These are phyloP conservation scores for Rhinella marina DNA, from an alignment of 2,797 vertebrate genomes.

Conservation along the genomic window DNA sequence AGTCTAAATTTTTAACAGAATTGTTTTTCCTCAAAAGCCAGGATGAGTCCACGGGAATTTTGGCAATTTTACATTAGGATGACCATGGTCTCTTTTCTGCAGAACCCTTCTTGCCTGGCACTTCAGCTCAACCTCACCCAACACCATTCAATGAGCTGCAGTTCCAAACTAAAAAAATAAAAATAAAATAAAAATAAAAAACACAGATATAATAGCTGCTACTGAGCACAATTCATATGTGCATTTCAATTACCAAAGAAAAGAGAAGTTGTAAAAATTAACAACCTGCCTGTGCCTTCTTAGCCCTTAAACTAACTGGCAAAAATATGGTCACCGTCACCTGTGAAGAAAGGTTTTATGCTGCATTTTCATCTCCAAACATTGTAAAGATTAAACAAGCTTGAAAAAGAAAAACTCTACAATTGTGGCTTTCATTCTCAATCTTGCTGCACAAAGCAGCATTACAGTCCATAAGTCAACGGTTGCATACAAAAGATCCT, in stretches of 20 bases:
- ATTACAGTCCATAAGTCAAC: conserved; percentile 29
- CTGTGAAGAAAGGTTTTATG: neutral
- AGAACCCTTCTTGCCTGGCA: neutral
- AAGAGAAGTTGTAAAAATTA: neutral
- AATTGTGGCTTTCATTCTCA: conserved; percentile 24
- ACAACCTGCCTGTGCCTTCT: neutral
- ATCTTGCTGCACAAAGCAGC: conserved; percentile 36
- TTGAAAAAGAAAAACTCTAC: conserved; percentile 13
- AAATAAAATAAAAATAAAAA: neutral
- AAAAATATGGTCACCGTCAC: neutral
- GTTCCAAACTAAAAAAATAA: too few species aligned
- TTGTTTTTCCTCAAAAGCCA: too few species aligned
- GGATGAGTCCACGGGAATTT: too few species aligned
- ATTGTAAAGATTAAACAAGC: conserved; percentile 20
- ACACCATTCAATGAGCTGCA: neutral
- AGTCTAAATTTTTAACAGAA: too few species aligned
- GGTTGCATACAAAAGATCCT: conserved; percentile 40
- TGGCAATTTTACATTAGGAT: neutral
- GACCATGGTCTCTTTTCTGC: neutral
- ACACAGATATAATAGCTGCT: neutral
- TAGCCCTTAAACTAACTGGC: neutral
- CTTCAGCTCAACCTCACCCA: neutral
- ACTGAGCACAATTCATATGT: neutral
- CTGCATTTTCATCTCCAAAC: conserved; percentile 20
- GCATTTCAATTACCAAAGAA: neutral